Conservation (phyloP, 2,113 vertebrate genomes). For the Hemichromis elongatus region DNA sequence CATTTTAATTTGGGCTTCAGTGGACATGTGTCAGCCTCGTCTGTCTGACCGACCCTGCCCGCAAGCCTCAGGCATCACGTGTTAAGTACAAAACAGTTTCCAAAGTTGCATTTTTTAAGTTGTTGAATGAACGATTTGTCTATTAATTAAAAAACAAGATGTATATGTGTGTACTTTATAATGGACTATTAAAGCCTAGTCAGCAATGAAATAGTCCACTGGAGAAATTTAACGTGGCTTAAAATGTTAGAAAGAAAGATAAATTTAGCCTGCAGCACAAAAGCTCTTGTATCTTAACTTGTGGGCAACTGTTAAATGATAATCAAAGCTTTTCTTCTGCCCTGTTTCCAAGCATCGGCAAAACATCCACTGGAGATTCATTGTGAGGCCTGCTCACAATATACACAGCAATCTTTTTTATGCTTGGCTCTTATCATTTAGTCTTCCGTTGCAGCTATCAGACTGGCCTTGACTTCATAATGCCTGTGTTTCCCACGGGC, state of each 20-base stretch:
- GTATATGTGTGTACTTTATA: neutral
- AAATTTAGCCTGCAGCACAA: neutral
- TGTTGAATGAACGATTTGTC: neutral
- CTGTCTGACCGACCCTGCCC: neutral
- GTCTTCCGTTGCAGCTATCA: neutral
- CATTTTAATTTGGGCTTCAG: constrained; percentile 46
- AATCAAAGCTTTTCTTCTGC: neutral
- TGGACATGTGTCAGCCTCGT: constrained; percentile 1
- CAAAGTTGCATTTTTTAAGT: neutral
- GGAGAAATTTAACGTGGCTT: neutral
- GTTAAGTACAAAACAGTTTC: neutral
- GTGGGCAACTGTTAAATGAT: neutral
- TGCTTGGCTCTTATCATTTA: neutral
- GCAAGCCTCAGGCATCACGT: neutral
- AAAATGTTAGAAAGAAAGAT: neutral
- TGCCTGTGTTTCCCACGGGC: neutral
- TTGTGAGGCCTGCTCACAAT: neutral
- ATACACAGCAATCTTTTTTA: neutral
- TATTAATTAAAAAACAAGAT: neutral
- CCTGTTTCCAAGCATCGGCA: neutral
- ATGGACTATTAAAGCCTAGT: neutral
- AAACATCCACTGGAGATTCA: neutral
- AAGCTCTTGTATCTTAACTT: neutral
- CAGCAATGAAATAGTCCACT: neutral
- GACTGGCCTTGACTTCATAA: constrained; percentile 13